Evolutionary conservation across 2,113 vertebrate species (phyloP), one percentile per base, ranked within the genome.

Genomic region (Lamprotornis superbus): DNA sequence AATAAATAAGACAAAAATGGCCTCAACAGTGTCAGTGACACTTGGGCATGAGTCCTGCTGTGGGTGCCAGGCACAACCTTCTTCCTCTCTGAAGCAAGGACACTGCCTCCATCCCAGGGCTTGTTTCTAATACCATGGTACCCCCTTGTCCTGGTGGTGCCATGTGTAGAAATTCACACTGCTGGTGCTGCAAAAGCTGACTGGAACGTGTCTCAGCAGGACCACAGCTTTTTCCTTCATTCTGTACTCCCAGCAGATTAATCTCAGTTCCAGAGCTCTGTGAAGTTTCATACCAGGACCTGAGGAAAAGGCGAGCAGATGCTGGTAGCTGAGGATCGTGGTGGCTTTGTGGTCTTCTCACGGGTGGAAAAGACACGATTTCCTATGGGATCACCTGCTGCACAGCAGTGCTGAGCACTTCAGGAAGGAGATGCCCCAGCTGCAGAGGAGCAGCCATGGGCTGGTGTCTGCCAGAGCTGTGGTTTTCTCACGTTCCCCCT

Each of bases 141-240:
- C 4, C 25, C 19, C 12, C 0, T 0, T 8, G 28, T 46, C 55
- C 42, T 83, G 57, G 14, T 0, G 0, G n/a, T 64, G 33, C 30
- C n/a, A 33, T 0, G 3, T 19, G 37, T 55, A 39, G 35, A 77
- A 94, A 76, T 85, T 79, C 37, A 61, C 28, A 16, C 8, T 56
- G 37, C 39, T 47, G n/a, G 27, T 24, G 7, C 28, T 64, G 64
- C 20, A 61, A 80, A 77, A 91, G 9, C 35, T 63, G 55, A 5
- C 35, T 74, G 75, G 70, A 93, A 47, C 4, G 2, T 8, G 30
- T 57, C 2, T 2, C 37, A 39, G 71, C 0, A 0, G 39, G 12
- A 24, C 17, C 40, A 15, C 35, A 42, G 42, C 5, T n/a, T 81
- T 87, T 44, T 13, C 37, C 22, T 52, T 74, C 5, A 0, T 74